These are phyloP conservation scores for Tubulanus polymorphus DNA, from an alignment of 2,888 invertebrate species.

Conservation along the genomic window DNA sequence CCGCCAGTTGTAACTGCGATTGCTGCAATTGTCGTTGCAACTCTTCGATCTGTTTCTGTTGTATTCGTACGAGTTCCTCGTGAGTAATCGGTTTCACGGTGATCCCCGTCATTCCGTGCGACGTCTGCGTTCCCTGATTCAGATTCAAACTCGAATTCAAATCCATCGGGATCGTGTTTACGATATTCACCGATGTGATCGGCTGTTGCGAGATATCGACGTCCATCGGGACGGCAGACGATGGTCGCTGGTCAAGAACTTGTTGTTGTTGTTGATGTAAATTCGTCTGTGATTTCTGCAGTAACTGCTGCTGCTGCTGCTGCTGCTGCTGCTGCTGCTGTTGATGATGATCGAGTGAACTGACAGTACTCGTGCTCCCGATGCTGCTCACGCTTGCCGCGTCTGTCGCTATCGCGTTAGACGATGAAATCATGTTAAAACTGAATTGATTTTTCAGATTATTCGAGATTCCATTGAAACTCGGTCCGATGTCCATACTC, in stretches of 20 bases:
- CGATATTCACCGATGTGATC: constrained; percentile 1
- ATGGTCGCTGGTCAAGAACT: not conserved
- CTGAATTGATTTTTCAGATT: too few relatives aligned
- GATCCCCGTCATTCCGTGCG: constrained; percentile 37
- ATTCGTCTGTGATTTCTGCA: constrained; percentile 14
- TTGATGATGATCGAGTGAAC: constrained; percentile 18
- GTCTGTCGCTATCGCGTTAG: too few relatives aligned
- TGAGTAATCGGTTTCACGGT: constrained; percentile 14
- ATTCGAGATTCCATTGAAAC: too few relatives aligned
- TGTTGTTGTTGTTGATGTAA: not conserved
- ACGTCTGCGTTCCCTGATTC: constrained; percentile 24
- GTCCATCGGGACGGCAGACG: constrained; percentile 10
- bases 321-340: constrained; percentile 31
- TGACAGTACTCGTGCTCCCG: not conserved
- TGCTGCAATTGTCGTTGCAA: constrained; percentile 64
- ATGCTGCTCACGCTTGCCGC: too few relatives aligned
- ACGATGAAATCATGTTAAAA: too few relatives aligned
- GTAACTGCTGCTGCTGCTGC: constrained; percentile 25
- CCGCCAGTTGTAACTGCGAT: constrained; percentile 32
- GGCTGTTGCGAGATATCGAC: constrained; percentile 6
- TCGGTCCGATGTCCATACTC: constrained; percentile 33
- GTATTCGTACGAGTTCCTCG: constrained; percentile 59
- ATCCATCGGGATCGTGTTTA: constrained; percentile 2
- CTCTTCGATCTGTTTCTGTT: constrained; percentile 82
- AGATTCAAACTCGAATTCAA: constrained; percentile 9